Percentiles rank a stretch among this genome's conserved stretches.
These are phyloP conservation scores for Tamandua tetradactyla DNA, from an alignment of 2,797 vertebrate genomes.

Conservation along the genomic window DNA sequence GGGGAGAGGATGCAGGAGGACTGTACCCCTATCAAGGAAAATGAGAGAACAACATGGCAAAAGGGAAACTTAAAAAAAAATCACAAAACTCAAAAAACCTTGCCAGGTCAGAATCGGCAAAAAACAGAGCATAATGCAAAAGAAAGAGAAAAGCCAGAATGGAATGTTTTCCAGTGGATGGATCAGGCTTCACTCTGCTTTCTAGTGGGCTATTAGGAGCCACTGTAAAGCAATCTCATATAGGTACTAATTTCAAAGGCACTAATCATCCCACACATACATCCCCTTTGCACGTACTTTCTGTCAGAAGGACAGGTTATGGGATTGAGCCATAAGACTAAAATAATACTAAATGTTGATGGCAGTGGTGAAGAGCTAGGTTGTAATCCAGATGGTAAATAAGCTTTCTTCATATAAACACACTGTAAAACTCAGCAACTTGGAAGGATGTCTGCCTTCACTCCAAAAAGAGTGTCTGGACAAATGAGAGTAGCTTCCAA, in stretches of 20 bases:
- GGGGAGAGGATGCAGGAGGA: background rate
- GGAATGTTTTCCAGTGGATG: constrained; percentile 30
- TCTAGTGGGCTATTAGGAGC: background rate
- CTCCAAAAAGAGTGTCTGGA: background rate
- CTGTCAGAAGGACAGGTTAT: constrained; percentile 24
- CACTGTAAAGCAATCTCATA: background rate
- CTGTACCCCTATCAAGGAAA: background rate
- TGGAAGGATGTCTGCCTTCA: constrained; percentile 52
- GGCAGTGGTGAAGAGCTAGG: background rate
- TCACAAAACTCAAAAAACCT: background rate
- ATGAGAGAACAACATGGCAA: constrained; percentile 30
- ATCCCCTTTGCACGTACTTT: background rate
- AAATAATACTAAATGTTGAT: constrained; percentile 46
- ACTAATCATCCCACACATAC: background rate
- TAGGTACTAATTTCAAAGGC: background rate
- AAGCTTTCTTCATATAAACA: constrained; percentile 45
- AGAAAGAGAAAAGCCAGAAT: constrained; percentile 43
- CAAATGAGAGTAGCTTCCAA: constrained; percentile 22
- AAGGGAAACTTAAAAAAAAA: constrained; percentile 34
- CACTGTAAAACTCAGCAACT: background rate
- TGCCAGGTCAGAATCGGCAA: background rate
- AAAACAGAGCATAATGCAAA: constrained; percentile 49
- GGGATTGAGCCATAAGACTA: background rate
- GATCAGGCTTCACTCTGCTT: constrained; percentile 43
- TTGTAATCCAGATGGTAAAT: constrained; percentile 28